Evolutionary conservation across 2,797 vertebrate species (phyloP), one percentile per base, ranked within the genome.

Genomic region (Australoheros facetus): DNA sequence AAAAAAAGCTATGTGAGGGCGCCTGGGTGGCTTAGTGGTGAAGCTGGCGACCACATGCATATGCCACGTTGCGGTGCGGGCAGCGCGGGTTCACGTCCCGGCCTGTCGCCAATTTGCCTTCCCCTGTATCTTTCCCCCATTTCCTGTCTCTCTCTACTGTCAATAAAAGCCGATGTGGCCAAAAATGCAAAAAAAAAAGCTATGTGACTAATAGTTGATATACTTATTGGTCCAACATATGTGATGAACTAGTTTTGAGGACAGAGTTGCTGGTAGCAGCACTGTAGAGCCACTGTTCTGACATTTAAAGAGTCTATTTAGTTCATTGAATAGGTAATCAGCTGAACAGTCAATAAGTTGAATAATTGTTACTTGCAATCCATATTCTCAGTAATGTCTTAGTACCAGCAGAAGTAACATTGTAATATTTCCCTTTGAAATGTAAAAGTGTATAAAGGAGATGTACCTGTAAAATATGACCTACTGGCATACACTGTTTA

Each of bases 381-480:
- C 4, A 45, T 45, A 45, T 16, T 45, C 14, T 2, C 16, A 12
- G 60, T 66, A 28, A 39, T 66, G 13, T 14, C 42, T 45, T 28
- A 19, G 17, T 64, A 45, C 2, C 45, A 64, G 60, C 39, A 48
- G 23, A 45, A 13, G 14, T 14, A 45, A 14, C 4, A 45, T 16
- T 48, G 4, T 64, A 45, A 48, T 66, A 66, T 28, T 66, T 48
- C 39, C 39, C 26, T 66, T 0, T 66, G 23, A 66, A 48, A 28
- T 48, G 39, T 7, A 28, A 51, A 51, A 51, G 6, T 51, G 6
- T 7, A 51, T 7, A 51, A 64, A 64, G 60, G 45, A 45, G 23
- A 23, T 0, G 0, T 39, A 45, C 39, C 28, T 28, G 62, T 26
- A 0, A 64, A 64, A 37, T 23, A 26, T 37, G 5, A 42, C 13